A percentile compares a stretch with the other conserved stretches of the same genome.
phyloP scores from a whole-genome alignment of 2,113 vertebrate genomes.

The Panurus biarmicus region DNA sequence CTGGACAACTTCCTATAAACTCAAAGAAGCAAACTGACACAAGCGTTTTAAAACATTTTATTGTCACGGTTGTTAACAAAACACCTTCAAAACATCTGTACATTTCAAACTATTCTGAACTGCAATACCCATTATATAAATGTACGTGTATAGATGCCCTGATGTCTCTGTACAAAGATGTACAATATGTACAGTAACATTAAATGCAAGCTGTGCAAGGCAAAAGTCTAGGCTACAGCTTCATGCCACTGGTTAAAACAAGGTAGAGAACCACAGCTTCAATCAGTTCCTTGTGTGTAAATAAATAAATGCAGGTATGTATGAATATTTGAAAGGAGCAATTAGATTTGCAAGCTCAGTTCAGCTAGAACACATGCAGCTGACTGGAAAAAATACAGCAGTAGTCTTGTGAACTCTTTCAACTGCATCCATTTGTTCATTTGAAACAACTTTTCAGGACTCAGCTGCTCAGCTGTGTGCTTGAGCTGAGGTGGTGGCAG shows the following conservation, averaged over 20 bases:
- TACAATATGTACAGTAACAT: constrained; percentile 92
- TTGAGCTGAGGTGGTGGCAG: constrained; percentile 66
- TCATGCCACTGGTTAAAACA: constrained; percentile 76
- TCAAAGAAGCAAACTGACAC: constrained; percentile 64
- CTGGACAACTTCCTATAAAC: background rate
- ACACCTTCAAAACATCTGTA: constrained; percentile 89
- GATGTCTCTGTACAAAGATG: constrained; percentile 89
- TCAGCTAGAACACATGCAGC: constrained; percentile 73
- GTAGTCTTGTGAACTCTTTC: background rate
- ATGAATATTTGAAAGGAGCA: constrained; percentile 57
- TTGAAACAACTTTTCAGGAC: background rate
- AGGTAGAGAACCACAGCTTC: constrained; percentile 67
- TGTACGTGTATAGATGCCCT: constrained; percentile 63
- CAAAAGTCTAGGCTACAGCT: constrained; percentile 68
- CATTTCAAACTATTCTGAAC: constrained; percentile 78
- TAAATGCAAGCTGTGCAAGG: constrained; percentile 77
- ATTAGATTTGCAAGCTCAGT: constrained; percentile 44
- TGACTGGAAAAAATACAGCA: constrained; percentile 51
- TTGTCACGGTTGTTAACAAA: constrained; percentile 82
- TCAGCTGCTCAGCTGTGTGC: constrained; percentile 48
- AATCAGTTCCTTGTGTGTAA: constrained; percentile 57
- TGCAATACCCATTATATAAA: constrained; percentile 66
- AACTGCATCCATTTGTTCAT: background rate
- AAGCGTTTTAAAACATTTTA: constrained; percentile 74
- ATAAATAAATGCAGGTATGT: constrained; percentile 65